Conservation (phyloP, 2,113 vertebrate species). For the Elaphurus davidianus region DNA sequence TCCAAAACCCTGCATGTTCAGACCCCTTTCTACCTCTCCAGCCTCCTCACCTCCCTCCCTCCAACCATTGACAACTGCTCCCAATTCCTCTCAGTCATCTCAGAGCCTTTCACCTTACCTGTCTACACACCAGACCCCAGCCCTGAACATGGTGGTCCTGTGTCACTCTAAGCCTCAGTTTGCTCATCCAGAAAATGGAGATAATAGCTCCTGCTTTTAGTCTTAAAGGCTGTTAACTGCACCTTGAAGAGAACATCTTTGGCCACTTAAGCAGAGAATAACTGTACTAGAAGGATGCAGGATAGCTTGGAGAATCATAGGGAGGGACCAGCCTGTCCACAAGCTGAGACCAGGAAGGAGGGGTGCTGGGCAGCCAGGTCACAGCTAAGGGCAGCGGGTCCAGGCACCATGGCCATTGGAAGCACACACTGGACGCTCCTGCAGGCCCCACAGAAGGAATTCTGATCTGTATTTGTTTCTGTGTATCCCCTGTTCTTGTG, state of each 20-base stretch:
- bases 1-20: background rate
- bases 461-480: background rate
- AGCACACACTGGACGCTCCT: too few relatives aligned
- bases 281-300: background rate
- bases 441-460: background rate
- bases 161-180: background rate
- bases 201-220: background rate
- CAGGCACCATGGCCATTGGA: accelerated
- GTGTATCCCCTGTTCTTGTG: too few relatives aligned
- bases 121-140: background rate
- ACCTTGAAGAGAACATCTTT: background rate
- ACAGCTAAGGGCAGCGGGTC: background rate
- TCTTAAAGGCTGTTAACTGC: background rate
- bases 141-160: background rate
- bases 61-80: background rate
- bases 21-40: background rate
- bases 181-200: background rate
- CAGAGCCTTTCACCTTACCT: background rate
- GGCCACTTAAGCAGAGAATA: background rate
- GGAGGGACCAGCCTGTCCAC: background rate
- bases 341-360: background rate
- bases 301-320: background rate
- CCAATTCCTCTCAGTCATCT: background rate
- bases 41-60: background rate
- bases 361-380: background rate